A percentile compares a stretch with the other conserved stretches of the same genome.
Evolutionary conservation across 2,888 invertebrate genomes (phyloP).

Genomic region (Electrophaes corylata): DNA sequence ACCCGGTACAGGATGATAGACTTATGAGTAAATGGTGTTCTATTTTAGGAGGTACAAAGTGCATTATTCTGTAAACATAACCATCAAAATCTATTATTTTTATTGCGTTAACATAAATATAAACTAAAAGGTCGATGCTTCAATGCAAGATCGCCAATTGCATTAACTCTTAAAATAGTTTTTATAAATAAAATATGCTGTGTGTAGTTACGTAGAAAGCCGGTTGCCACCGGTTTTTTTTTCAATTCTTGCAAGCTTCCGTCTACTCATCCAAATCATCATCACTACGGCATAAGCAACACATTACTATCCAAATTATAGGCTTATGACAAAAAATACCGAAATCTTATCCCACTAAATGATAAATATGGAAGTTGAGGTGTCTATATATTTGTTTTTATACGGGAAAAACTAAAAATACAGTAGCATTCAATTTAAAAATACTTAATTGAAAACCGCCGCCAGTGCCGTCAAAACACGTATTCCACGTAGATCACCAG

Average conservation of each 20-base stretch:
- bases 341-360: too few species aligned
- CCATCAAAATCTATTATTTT: slow-evolving; percentile 10
- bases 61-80: slow-evolving; percentile 10
- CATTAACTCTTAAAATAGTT: slow-evolving; percentile 52
- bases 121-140: slow-evolving; percentile 30
- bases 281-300: too few species aligned
- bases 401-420: too few species aligned
- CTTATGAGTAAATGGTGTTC: neutral
- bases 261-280: too few species aligned
- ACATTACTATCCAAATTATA: too few species aligned
- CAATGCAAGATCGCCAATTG: slow-evolving; percentile 36
- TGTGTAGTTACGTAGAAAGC: slow-evolving; percentile 8
- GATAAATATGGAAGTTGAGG: too few species aligned
- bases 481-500: neutral
- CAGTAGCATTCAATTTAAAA: too few species aligned
- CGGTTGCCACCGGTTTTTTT: neutral
- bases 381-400: too few species aligned
- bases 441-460: too few species aligned
- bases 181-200: slow-evolving; percentile 43
- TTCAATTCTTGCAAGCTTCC: too few species aligned
- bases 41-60: slow-evolving; percentile 4
- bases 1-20: neutral
- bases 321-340: too few species aligned
- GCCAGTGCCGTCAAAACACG: too few species aligned
- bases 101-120: slow-evolving; percentile 27